Base-by-base conservation (phyloP, 2,888 invertebrate genomes). In the Drosophila crucigera region DNA sequence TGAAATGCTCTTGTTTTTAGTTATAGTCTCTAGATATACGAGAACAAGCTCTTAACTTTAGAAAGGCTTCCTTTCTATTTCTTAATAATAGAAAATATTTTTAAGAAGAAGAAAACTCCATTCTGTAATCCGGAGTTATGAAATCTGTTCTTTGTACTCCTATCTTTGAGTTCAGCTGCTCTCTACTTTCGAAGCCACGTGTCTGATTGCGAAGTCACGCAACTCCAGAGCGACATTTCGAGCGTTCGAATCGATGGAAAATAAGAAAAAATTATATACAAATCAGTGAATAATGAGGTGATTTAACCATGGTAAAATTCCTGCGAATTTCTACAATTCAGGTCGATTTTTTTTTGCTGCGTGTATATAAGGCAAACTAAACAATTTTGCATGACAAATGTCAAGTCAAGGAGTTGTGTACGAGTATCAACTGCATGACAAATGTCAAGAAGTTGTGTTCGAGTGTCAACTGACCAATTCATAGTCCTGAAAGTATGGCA, bases 401-500 rank as follows among this genome's bases (percentile, higher is more conserved):
- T 33, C 16, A 19, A 10, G 25, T 35, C 19, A 25, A 19, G 22
- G 6, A 54, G n/a, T n/a, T 41, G n/a, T 41, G 41, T 2, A 35
- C 2, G 9, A 19, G 35, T 25, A 37, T 5, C 16, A 35, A 25
- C 63, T 78, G 65, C 54, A 25, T 54, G 54, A 54, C 16, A 54
- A 54, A 25, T 54, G 22, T 33, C 16, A 11, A 10, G 25, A 1
- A 54, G 10, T 41, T 41, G 41, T 41, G 41, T 10, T 19, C 4
- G 16, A 19, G 35, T 37, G 28, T 5, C 16, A 35, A 25, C 65
- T 78, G 65, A 93, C 93, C 84, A 93, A 56, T 76, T 94, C 94
- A 76, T 93, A 93, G 62, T 93, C 93, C 80, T 93, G 93, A 79
- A 93, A 93, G 92, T 96, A 97, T 0, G 97, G 97, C 80, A 95